Percentiles rank a stretch among this genome's conserved stretches.
These are phyloP conservation scores for Mola mola DNA, from an alignment of 2,113 vertebrate species.

Conservation along the genomic window DNA sequence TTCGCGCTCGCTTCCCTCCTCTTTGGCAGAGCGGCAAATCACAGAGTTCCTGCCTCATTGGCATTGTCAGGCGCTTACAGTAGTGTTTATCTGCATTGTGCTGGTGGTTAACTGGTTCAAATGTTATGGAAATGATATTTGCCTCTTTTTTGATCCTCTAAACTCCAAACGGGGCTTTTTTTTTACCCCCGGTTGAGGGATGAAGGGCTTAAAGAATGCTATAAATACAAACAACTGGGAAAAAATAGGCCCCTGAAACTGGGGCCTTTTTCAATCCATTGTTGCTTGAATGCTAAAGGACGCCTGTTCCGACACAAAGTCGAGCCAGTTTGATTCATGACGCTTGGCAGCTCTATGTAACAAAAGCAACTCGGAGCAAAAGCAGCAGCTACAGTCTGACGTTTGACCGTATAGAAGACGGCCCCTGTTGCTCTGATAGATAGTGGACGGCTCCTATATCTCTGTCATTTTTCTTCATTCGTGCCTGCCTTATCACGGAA, in stretches of 20 bases:
- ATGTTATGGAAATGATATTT: slow-evolving; percentile 81
- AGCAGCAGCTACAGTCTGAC: slow-evolving; percentile 7
- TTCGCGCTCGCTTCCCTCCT: slow-evolving; percentile 69
- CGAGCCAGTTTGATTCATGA: slow-evolving; percentile 41
- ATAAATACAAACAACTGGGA: slow-evolving; percentile 61
- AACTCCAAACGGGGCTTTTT: slow-evolving; percentile 55
- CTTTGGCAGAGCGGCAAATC: slow-evolving; percentile 73
- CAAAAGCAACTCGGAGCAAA: slow-evolving; percentile 7
- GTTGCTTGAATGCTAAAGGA: slow-evolving; percentile 16
- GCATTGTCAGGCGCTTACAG: slow-evolving; percentile 71
- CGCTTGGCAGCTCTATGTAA: slow-evolving; percentile 7
- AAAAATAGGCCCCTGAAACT: slow-evolving; percentile 1
- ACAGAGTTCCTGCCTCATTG: slow-evolving; percentile 71
- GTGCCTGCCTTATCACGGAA: slow-evolving; percentile 28
- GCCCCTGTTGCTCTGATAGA: slow-evolving; percentile 41
- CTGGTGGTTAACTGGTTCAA: slow-evolving; percentile 78
- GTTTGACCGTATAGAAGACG: background rate
- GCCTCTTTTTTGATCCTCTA: slow-evolving; percentile 73
- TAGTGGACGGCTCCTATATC: slow-evolving; percentile 29
- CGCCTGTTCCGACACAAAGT: slow-evolving; percentile 39
- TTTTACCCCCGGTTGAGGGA: slow-evolving; percentile 28
- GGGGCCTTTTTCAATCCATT: slow-evolving; percentile 24
- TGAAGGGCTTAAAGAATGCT: slow-evolving; percentile 48
- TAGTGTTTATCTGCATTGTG: slow-evolving; percentile 70
- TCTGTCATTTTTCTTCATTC: slow-evolving; percentile 64